phyloP scores from a whole-genome alignment of 2,113 vertebrate species.

The Ammospiza caudacuta region DNA sequence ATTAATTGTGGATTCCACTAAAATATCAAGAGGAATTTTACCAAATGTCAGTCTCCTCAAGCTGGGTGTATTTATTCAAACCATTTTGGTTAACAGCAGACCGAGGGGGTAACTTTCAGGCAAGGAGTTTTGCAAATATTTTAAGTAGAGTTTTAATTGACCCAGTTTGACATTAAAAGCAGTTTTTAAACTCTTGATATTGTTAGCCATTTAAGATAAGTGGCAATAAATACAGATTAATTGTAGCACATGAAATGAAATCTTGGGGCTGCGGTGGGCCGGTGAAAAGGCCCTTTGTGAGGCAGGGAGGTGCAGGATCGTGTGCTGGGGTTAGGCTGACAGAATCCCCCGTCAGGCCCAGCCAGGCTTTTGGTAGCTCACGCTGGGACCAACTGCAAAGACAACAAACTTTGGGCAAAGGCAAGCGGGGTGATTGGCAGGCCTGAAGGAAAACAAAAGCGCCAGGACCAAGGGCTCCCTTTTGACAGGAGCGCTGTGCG shows the following conservation, averaged over 20 bases:
- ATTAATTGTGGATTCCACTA: conserved; percentile 23
- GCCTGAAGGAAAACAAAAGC: conserved; percentile 54
- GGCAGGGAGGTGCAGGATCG: conserved; percentile 34
- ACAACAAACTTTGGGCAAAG: conserved; percentile 72
- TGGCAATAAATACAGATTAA: conserved; percentile 79
- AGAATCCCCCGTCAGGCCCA: conserved; percentile 61
- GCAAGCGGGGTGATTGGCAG: conserved; percentile 52
- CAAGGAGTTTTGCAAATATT: conserved; percentile 70
- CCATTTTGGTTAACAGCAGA: conserved; percentile 54
- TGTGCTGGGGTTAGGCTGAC: conserved; percentile 59
- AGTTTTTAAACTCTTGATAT: conserved; percentile 73
- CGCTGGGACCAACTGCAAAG: conserved; percentile 67
- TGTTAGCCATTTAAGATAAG: conserved; percentile 76
- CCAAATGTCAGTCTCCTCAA: conserved; percentile 34
- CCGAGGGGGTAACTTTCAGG: conserved; percentile 51
- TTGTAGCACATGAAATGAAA: conserved; percentile 66
- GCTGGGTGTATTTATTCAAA: conserved; percentile 59
- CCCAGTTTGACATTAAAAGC: conserved; percentile 75
- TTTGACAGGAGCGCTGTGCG: neutral
- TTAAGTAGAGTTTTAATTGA: conserved; percentile 74
- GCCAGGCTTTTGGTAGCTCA: conserved; percentile 70
- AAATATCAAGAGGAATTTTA: conserved; percentile 32
- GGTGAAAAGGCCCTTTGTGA: conserved; percentile 74
- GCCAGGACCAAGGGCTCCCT: conserved; percentile 16
- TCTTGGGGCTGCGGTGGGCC: neutral